Evolutionary conservation across 2,888 invertebrate genomes (phyloP).

Genomic region (Eupithecia vulgata): DNA sequence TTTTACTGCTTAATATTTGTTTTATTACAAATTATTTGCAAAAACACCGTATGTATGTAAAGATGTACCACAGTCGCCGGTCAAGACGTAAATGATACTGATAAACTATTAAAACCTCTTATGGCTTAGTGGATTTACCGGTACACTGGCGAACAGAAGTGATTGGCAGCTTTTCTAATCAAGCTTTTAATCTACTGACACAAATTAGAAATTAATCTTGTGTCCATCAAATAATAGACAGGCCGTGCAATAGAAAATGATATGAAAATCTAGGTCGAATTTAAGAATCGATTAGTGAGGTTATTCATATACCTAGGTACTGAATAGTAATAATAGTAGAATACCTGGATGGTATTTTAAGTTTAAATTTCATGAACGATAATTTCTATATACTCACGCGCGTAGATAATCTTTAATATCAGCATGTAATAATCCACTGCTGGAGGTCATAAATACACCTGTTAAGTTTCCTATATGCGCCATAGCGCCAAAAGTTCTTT

Average conservation of each 20-base stretch:
- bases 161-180: constrained; percentile 12
- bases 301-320: too few relatives aligned
- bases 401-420: too few relatives aligned
- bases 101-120: constrained; percentile 39
- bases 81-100: constrained; percentile 41
- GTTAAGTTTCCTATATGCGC: too few relatives aligned
- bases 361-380: too few relatives aligned
- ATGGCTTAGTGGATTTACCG: constrained; percentile 67
- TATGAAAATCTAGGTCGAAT: background rate
- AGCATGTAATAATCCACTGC: too few relatives aligned
- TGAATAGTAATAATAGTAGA: too few relatives aligned
- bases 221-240: background rate
- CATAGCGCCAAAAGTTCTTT: too few relatives aligned
- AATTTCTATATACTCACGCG: too few relatives aligned
- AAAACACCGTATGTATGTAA: constrained; percentile 20
- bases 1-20: background rate
- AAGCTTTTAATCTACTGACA: background rate
- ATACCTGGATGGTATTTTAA: too few relatives aligned
- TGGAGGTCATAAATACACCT: too few relatives aligned
- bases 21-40: background rate
- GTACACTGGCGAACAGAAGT: constrained; percentile 61
- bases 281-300: background rate
- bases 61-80: constrained; percentile 43
- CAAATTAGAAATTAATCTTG: background rate
- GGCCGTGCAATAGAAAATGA: background rate